Base-by-base conservation (phyloP, 2,113 vertebrate species). In the Lota lota region DNA sequence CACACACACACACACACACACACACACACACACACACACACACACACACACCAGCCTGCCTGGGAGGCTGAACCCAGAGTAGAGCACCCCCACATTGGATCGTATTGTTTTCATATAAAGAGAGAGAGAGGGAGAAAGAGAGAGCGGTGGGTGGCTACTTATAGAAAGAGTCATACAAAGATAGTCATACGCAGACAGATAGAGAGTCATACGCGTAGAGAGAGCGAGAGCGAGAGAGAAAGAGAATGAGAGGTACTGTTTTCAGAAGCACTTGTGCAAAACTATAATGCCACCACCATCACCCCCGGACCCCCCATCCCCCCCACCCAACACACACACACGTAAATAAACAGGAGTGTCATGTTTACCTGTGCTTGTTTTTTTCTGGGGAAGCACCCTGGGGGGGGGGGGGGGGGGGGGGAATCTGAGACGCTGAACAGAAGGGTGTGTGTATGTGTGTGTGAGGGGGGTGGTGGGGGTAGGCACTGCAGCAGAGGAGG, bases 341-440 rank as follows among this genome's bases (percentile, higher is more conserved):
- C 40, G 12, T 11, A 47, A 47, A 47, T 47, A 76, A 74, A 72
- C 22, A 47, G 70, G 40, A 73, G 82, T 85, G 83, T 47, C 76
- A 83, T 63, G 67, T 77, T 86, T 78, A 86, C 78, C 69, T 67
- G 77, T 80, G 70, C 68, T 79, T 74, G 76, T 69, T 69, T 36
- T 36, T 67, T 65, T 76, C 81, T 76, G 61, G 75, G 77, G 82
- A 82, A 79, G 81, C 67, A 69, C 80, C 78, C 69, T 69, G 71
- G 17, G 17, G 54, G 17, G 59, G 68, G 76, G 17, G 54, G 17
- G 59, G 68, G 76, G 77, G 80, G 78, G 82, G 70, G 75, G 85
- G 79, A 86, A 88, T 63, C 65, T 57, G 78, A 87, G 86, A 73
- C 51, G 58, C 19, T 19, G 80, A 66, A 72, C 80, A 77, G 76